phyloP scores from a whole-genome alignment of 2,888 invertebrate species.

The Myopa testacea region DNA sequence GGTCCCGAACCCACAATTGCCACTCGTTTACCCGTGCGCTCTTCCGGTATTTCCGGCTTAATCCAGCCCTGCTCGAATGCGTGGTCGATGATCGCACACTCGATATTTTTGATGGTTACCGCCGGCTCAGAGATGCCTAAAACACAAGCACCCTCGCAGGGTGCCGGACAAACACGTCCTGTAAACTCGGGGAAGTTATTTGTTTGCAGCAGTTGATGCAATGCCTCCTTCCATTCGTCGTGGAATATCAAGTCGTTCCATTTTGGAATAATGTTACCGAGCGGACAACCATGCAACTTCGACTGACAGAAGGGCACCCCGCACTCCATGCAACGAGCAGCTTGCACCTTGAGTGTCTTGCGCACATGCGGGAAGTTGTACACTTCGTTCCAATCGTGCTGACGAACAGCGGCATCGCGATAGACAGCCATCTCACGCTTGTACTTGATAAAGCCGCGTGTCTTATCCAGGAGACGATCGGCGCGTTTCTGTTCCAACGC shows the following conservation, averaged over 20 bases:
- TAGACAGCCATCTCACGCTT: constrained; percentile 89
- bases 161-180: constrained; percentile 94
- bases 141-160: constrained; percentile 98
- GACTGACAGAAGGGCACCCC: constrained; percentile 99
- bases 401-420: constrained; percentile 84
- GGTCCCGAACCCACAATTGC: constrained; percentile 96
- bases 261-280: constrained; percentile 98
- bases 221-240: constrained; percentile 93
- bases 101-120: constrained; percentile 99
- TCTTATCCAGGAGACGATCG: constrained; percentile 85
- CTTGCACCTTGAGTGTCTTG: constrained; percentile 89
- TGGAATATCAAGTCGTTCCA: constrained; percentile 98
- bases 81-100: constrained; percentile 98
- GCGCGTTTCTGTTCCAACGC: constrained; percentile 82
- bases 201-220: constrained; percentile 93
- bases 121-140: constrained; percentile 95
- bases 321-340: constrained; percentile 98
- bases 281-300: constrained; percentile 91
- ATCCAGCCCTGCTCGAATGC: constrained; percentile 98
- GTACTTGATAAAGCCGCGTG: constrained; percentile 96
- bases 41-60: constrained; percentile 79
- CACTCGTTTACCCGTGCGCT: constrained; percentile 83
- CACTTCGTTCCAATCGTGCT: constrained; percentile 97
- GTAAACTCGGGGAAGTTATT: constrained; percentile 99
- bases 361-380: constrained; percentile 89